Evolutionary conservation across 2,888 invertebrate genomes (phyloP).

Genomic region (Xestia xanthographa): DNA sequence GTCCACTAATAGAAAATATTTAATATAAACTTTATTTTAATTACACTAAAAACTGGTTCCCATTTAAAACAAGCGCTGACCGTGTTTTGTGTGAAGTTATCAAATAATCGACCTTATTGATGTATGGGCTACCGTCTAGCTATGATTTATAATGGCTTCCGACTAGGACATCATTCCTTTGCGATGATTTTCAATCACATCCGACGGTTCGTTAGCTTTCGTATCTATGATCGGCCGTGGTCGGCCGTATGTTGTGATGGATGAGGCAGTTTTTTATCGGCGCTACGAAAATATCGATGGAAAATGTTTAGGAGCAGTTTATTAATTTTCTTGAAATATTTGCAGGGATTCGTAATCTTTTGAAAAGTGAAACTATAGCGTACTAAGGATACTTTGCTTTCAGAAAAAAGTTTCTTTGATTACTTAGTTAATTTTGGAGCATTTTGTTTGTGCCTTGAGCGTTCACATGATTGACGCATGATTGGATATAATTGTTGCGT

Average conservation of each 20-base stretch:
- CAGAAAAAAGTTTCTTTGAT: not conserved
- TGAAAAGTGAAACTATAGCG: not conserved
- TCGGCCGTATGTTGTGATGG: slow-evolving; percentile 68
- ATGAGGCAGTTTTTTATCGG: slow-evolving; percentile 71
- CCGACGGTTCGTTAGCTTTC: slow-evolving; percentile 88
- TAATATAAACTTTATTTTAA: slow-evolving; percentile 83
- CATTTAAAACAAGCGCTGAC: slow-evolving; percentile 75
- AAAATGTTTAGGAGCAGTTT: slow-evolving; percentile 1
- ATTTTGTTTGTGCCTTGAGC: not conserved
- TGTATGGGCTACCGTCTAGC: slow-evolving; percentile 87
- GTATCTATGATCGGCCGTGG: slow-evolving; percentile 81
- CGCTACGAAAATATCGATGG: slow-evolving; percentile 35
- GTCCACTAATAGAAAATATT: slow-evolving; percentile 78
- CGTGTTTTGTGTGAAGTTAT: slow-evolving; percentile 85
- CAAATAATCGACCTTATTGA: slow-evolving; percentile 89
- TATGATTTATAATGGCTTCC: slow-evolving; percentile 90
- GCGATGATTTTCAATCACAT: slow-evolving; percentile 90
- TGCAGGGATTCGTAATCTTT: not conserved
- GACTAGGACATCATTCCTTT: slow-evolving; percentile 89
- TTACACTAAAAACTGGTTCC: slow-evolving; percentile 72
- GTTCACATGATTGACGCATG: slow-evolving; percentile 7
- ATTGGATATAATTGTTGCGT: slow-evolving; percentile 10
- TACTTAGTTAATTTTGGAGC: not conserved
- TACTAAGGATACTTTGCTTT: too few species aligned
- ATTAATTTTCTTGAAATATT: not conserved